Base-by-base conservation (phyloP, 2,888 invertebrate species). In the Lordiphosa fenestrarum region DNA sequence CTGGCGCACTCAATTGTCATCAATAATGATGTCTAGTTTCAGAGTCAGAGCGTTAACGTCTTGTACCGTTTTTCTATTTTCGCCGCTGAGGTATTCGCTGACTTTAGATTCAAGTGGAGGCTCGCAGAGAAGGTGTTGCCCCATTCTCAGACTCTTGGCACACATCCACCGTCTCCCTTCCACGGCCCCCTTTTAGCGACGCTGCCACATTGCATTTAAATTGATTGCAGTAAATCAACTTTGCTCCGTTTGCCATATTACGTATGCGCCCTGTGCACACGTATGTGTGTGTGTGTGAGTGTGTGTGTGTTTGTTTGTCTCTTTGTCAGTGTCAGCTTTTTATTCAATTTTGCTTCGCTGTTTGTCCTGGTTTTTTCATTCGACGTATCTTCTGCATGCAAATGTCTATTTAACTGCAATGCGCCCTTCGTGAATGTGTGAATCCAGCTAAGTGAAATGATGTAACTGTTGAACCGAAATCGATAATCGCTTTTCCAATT, bases 11-110 rank as follows among this genome's bases (percentile, higher is more conserved):
- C 86, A 88, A 87, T 86, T 88, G 89, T 87, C 89, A 89, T 89
- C 87, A 88, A 88, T 88, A 89, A 88, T 86, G 85, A 88, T 86
- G 87, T 88, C 88, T 86, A 76, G 86, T 86, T 86, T 71, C 71
- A 62, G 71, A 62, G 68, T 65, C 56, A 6, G 36, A 21, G 38
- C 30, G 21, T 23, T 37, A 38, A 42, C 61, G 63, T 60, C 68
- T 63, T 63, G 66, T 73, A 66, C 62, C 66, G 76, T 66, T 70
- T 66, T 66, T 82, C 86, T 86, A 84, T 86, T 87, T 84, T 82
- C 66, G 78, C 74, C 77, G 64, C 78, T 86, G 86, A 87, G 86
- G 84, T 81, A 86, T 87, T 71, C 75, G 86, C 82, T 84, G 88
- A 87, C 85, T 86, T 85, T 80, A 84, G 85, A 82, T 63, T 63